phyloP scores from a whole-genome alignment of 2,113 vertebrate genomes.

The Ctenodactylus gundi region DNA sequence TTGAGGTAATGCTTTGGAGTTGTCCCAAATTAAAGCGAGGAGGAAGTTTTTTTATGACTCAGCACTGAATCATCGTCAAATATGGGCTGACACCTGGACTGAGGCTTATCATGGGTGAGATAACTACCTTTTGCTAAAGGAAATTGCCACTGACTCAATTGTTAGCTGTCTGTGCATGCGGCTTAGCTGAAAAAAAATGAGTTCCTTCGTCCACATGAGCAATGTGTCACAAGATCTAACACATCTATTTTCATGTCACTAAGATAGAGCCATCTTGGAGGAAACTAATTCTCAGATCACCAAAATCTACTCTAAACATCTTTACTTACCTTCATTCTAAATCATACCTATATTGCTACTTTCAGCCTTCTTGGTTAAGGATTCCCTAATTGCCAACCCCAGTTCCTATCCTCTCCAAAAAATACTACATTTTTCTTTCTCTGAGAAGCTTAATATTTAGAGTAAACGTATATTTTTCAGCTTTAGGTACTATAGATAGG shows the following conservation, averaged over 20 bases:
- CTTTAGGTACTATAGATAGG: neutral
- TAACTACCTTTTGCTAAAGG: neutral
- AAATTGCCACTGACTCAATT: neutral
- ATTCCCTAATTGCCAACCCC: neutral
- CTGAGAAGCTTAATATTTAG: neutral
- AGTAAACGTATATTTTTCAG: neutral
- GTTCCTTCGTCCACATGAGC: neutral
- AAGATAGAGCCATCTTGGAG: neutral
- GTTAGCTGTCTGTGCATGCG: neutral
- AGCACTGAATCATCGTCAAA: neutral
- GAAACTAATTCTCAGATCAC: neutral
- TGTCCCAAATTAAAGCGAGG: neutral
- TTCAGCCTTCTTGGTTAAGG: neutral
- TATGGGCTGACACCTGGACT: neutral
- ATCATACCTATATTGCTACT: neutral
- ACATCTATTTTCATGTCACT: neutral
- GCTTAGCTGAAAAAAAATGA: neutral
- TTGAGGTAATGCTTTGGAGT: neutral
- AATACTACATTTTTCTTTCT: neutral
- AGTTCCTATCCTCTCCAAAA: neutral
- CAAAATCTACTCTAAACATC: neutral
- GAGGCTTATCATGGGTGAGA: neutral
- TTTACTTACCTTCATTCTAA: neutral
- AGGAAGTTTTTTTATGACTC: neutral
- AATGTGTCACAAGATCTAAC: neutral